Conservation (phyloP, 92 coral and sea anemone genomes). For the Epizoanthus stellaris region DNA sequence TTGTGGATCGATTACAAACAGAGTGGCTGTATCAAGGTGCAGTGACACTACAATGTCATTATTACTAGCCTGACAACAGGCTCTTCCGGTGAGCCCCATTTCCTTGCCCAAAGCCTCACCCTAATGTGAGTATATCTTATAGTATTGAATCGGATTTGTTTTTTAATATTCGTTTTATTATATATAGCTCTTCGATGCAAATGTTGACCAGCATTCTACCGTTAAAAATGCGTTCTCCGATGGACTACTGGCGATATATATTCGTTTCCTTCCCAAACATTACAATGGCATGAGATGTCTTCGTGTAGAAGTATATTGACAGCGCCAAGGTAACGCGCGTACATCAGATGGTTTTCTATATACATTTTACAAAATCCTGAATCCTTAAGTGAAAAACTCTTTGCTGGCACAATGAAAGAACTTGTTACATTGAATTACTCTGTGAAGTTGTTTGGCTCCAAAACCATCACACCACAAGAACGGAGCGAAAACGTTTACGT, state of each 20-base stretch:
- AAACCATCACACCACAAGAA: no score
- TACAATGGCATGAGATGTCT: constrained; percentile 45
- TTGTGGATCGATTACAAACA: constrained; percentile 42
- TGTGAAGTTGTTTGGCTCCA: no score
- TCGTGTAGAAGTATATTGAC: constrained; percentile 55
- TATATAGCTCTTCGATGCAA: constrained; percentile 40
- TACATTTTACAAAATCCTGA: no score
- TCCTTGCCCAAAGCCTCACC: no score
- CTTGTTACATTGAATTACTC: no score
- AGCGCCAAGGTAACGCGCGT: not conserved
- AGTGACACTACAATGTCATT: not conserved
- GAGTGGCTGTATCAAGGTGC: constrained; percentile 24
- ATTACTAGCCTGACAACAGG: no score
- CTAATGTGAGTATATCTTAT: no score
- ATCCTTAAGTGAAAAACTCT: no score
- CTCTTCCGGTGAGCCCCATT: no score
- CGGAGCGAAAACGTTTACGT: no score
- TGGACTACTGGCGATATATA: constrained; percentile 34
- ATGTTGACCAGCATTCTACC: constrained; percentile 22
- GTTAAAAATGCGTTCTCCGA: constrained; percentile 19
- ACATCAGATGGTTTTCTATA: no score
- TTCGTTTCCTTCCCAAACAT: constrained; percentile 50
- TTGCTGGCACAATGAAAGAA: no score
- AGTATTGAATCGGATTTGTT: not conserved
- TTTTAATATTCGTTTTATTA: not conserved